Evolutionary conservation across 1,140 invertebrate genomes (phyloP).

Genomic region (Drosophila punjabiensis): DNA sequence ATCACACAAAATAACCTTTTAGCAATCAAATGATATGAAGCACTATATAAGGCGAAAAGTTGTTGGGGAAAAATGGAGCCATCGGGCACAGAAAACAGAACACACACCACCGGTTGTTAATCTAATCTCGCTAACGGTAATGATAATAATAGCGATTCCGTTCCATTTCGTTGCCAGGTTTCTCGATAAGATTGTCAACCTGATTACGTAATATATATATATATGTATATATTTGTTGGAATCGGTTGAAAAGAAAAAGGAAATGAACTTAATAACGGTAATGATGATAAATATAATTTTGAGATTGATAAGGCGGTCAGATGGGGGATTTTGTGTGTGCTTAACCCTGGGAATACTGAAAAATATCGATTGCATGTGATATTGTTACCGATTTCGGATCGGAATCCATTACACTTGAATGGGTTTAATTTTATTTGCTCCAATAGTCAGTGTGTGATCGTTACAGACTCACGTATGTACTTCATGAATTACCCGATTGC

Average conservation of each 20-base stretch:
- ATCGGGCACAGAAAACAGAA: constrained; percentile 5
- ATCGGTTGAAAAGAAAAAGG: constrained; percentile 8
- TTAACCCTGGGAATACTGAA: constrained; percentile 19
- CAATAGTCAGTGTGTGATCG: constrained; percentile 1
- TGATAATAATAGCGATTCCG: constrained; percentile 24
- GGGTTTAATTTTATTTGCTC: constrained; percentile 1
- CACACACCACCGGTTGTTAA: constrained; percentile 23
- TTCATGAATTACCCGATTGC: constrained; percentile 35
- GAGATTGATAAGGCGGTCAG: constrained; percentile 35
- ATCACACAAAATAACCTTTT: neutral
- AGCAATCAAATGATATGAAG: constrained; percentile 4
- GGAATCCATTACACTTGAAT: constrained; percentile 5
- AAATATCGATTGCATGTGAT: constrained; percentile 37
- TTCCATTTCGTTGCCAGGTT: constrained; percentile 18
- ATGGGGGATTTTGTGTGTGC: constrained; percentile 18
- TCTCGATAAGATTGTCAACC: constrained; percentile 42
- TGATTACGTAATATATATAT: constrained; percentile 29
- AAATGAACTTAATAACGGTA: constrained; percentile 46
- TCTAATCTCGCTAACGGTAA: constrained; percentile 49
- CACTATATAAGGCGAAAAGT: constrained; percentile 2
- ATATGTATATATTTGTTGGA: neutral
- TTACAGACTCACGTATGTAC: constrained; percentile 9
- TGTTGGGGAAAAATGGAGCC: constrained; percentile 18
- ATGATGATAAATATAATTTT: constrained; percentile 52
- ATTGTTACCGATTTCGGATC: constrained; percentile 1